Conservation (phyloP, 2,888 invertebrate genomes). For the Ormyrus nitidulus region DNA sequence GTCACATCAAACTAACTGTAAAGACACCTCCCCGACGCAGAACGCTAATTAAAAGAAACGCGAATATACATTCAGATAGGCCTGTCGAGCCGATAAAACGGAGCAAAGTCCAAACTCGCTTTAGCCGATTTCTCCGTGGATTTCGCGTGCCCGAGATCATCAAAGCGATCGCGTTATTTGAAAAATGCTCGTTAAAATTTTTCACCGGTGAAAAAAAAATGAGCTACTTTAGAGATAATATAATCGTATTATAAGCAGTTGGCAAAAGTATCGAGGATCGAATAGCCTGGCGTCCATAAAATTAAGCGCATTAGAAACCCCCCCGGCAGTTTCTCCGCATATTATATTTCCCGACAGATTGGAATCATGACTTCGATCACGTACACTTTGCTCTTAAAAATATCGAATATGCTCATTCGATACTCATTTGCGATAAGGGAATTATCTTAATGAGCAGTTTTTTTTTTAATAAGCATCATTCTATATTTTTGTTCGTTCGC, state of each 20-base stretch:
- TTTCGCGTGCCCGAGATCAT: not conserved
- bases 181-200: not conserved
- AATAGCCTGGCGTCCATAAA: not conserved
- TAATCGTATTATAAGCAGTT: not conserved
- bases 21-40: too few relatives aligned
- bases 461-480: too few relatives aligned
- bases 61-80: too few relatives aligned
- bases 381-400: not conserved
- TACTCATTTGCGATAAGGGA: slow-evolving; percentile 2
- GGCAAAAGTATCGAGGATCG: not conserved
- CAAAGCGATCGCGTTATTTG: slow-evolving; percentile 12
- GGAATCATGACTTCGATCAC: not conserved
- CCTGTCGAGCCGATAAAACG: too few relatives aligned
- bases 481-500: too few relatives aligned
- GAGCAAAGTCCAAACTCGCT: not conserved
- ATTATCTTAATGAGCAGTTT: slow-evolving; percentile 6
- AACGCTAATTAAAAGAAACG: too few relatives aligned
- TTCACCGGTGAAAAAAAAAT: not conserved
- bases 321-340: not conserved
- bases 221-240: not conserved
- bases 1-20: too few relatives aligned
- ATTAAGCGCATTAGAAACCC: slow-evolving; percentile 24
- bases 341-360: slow-evolving; percentile 2
- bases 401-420: not conserved
- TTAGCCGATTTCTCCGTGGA: slow-evolving; percentile 17